Conservation (phyloP, 2,797 vertebrate species). For the Macroramphosus scolopax region DNA sequence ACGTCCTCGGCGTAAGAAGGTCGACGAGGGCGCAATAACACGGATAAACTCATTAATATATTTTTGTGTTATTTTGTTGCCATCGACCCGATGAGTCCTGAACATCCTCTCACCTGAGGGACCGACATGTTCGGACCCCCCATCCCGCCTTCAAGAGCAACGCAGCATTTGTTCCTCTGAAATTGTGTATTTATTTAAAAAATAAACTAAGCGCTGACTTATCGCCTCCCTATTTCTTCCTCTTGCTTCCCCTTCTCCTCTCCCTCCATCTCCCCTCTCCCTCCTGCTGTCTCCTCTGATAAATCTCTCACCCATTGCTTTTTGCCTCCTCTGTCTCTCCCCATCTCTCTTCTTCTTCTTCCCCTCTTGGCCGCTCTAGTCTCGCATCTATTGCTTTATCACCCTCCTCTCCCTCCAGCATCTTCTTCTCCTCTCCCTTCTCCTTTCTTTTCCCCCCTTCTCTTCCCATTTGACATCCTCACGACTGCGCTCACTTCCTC, state of each 20-base stretch:
- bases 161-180: too few relatives aligned
- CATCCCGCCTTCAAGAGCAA: too few relatives aligned
- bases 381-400: constrained; percentile 34
- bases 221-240: constrained; percentile 23
- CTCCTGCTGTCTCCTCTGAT: constrained; percentile 58
- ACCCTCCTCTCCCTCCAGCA: constrained; percentile 14
- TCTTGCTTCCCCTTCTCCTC: constrained; percentile 18
- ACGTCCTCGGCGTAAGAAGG: too few relatives aligned
- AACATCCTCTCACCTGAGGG: too few relatives aligned
- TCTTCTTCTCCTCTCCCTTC: constrained; percentile 24
- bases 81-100: too few relatives aligned
- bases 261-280: constrained; percentile 32
- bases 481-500: constrained; percentile 30
- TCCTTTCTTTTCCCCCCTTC: constrained; percentile 8
- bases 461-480: constrained; percentile 38
- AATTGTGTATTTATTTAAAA: too few relatives aligned
- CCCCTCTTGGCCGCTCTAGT: constrained; percentile 15
- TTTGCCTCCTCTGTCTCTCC: constrained; percentile 48
- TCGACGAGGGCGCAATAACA: too few relatives aligned
- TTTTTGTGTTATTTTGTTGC: too few relatives aligned
- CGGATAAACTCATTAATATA: too few relatives aligned
- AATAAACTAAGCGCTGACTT: too few relatives aligned
- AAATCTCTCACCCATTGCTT: constrained; percentile 56
- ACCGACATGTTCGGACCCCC: too few relatives aligned
- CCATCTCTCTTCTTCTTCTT: constrained; percentile 33